These are phyloP conservation scores for Lophotriccus pileatus DNA, from an alignment of 2,797 vertebrate species.

Conservation along the genomic window DNA sequence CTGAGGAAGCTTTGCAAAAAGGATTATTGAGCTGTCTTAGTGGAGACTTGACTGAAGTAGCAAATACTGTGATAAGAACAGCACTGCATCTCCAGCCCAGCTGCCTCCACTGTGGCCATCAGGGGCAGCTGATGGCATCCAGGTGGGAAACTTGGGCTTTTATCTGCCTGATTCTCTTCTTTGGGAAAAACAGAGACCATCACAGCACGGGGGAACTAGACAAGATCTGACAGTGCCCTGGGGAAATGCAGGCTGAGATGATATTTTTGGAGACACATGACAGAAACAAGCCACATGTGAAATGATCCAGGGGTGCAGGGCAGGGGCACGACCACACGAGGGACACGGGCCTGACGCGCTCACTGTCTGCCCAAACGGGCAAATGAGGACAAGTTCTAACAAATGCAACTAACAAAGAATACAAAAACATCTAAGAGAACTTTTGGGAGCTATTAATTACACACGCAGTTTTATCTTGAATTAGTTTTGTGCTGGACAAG, in stretches of 20 bases:
- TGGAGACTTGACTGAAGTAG: background rate
- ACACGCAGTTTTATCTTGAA: background rate
- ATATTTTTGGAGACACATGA: background rate
- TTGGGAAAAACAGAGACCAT: background rate
- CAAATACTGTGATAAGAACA: background rate
- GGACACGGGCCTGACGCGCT: background rate
- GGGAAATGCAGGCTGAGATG: background rate
- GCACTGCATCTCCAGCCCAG: background rate
- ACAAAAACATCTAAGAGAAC: background rate
- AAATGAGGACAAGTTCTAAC: background rate
- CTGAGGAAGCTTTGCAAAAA: background rate
- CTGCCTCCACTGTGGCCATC: rapidly evolving
- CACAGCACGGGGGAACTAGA: background rate
- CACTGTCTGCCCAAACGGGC: background rate
- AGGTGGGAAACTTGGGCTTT: background rate
- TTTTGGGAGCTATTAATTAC: background rate
- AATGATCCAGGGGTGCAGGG: background rate
- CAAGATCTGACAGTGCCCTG: background rate
- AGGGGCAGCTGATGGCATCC: background rate
- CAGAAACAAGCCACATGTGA: background rate
- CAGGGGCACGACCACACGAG: rapidly evolving
- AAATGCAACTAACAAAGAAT: background rate
- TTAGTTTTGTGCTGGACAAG: background rate
- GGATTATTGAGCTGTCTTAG: background rate
- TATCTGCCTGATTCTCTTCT: background rate